Conservation (phyloP, 2,888 invertebrate species). For the Drosophila paranaensis region DNA sequence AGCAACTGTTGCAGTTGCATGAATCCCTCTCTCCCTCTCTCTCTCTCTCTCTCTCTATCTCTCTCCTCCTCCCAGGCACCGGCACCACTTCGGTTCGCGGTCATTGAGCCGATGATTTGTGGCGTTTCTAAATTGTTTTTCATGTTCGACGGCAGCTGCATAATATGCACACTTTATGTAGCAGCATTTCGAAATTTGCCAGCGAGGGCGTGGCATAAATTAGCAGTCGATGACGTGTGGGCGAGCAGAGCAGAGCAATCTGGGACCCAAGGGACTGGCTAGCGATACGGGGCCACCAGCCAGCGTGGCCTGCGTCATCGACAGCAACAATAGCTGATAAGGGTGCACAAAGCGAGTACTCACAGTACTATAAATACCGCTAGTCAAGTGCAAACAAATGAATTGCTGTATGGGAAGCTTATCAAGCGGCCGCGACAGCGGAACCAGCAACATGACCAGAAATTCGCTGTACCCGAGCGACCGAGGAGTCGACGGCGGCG, state of each 20-base stretch:
- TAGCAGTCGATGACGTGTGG: slow-evolving; percentile 37
- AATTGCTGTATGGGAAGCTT: slow-evolving; percentile 47
- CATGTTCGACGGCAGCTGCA: slow-evolving; percentile 75
- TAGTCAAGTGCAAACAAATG: slow-evolving; percentile 73
- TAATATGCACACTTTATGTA: slow-evolving; percentile 72
- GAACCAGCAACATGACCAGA: slow-evolving; percentile 33
- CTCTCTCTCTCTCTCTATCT: background rate
- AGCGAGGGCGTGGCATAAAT: slow-evolving; percentile 1
- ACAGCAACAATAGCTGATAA: slow-evolving; percentile 35
- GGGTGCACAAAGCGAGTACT: slow-evolving; percentile 30
- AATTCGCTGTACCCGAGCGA: slow-evolving; percentile 30
- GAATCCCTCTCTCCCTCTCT: no score
- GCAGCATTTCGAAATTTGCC: slow-evolving; percentile 41
- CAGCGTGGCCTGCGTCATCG: slow-evolving; percentile 6
- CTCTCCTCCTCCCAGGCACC: no score
- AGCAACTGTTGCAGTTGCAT: slow-evolving; percentile 17
- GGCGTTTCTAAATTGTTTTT: slow-evolving; percentile 78
- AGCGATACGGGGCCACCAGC: slow-evolving; percentile 11
- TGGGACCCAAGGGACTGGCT: slow-evolving; percentile 23
- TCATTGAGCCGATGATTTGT: slow-evolving; percentile 79
- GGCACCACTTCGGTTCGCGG: slow-evolving; percentile 62
- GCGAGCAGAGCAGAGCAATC: slow-evolving; percentile 19
- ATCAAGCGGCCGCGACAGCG: slow-evolving; percentile 49
- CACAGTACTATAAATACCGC: slow-evolving; percentile 63
- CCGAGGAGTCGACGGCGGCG: slow-evolving; percentile 32